Base-by-base conservation (phyloP, 2,888 invertebrate genomes). In the Oxycera nigricornis region DNA sequence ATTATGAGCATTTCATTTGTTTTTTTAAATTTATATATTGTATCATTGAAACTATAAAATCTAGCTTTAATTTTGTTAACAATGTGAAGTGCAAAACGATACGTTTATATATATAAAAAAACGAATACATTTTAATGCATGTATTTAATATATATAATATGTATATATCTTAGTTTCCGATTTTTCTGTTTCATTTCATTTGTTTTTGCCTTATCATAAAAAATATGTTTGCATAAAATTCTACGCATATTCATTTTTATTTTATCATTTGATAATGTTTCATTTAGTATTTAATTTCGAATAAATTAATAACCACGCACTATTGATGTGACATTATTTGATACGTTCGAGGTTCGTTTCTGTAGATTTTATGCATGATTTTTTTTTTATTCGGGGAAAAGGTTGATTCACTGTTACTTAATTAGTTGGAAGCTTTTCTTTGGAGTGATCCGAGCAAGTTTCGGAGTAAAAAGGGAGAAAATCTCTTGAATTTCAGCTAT, bases 161-260 rank as follows among this genome's bases (percentile, higher is more conserved):
- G 17, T 31, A 3, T n/a, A n/a, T n/a, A n/a, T n/a, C n/a, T n/a
- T n/a, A n/a, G n/a, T 61, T 61, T 26, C 20, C 31, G 30, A 28
- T 61, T 31, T 61, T 30, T 65, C 41, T 30, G 26, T 65, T 35
- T 41, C 41, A 11, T 24, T 41, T 30, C 24, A 55, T 2, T 39
- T 41, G 22, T 24, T 73, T 61, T 61, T 17, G 24, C 52, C 67
- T 75, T 65, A 72, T 55, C 67, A 31, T 75, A 72, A 75, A 74
- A 39, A 72, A 72, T 72, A 59, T 67, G 59, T 73, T 73, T 75
- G 72, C 73, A 73, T 59, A 75, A 75, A 75, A 73, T n/a, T 50
- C 55, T 73, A 55, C 67, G 68, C 75, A 62, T 62, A 68, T 75
- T 59, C 14, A n/a, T n/a, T 59, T 55, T 20, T 55, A 2, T 22